A percentile compares a stretch with the other conserved stretches of the same genome.
phyloP scores from a whole-genome alignment of 2,797 vertebrate genomes.

The Neoniphon sammara region DNA sequence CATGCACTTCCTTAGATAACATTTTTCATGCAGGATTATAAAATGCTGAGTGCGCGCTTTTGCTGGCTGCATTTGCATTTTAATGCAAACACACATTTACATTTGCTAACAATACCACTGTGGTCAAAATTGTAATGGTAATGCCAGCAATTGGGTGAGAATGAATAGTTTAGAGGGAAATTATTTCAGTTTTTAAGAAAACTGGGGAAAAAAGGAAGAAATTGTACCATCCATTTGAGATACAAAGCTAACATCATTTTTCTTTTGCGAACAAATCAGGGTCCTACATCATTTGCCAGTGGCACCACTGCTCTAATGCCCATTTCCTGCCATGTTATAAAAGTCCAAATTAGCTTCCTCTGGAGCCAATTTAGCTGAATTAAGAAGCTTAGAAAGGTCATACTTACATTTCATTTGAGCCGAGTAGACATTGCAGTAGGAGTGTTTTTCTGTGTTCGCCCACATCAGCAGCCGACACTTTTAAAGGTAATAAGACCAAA shows the following conservation, averaged over 20 bases:
- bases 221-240: slow-evolving; percentile 23
- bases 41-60: slow-evolving; percentile 71
- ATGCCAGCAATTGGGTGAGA: slow-evolving; percentile 55
- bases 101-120: slow-evolving; percentile 72
- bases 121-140: slow-evolving; percentile 69
- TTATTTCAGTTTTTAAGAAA: slow-evolving; percentile 34
- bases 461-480: slow-evolving; percentile 56
- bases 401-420: slow-evolving; percentile 74
- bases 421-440: slow-evolving; percentile 55
- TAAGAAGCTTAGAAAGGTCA: slow-evolving; percentile 75
- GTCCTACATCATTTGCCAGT: slow-evolving; percentile 66
- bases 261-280: slow-evolving; percentile 64
- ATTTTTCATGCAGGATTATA: slow-evolving; percentile 75
- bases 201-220: slow-evolving; percentile 14
- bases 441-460: slow-evolving; percentile 59
- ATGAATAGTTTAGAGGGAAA: slow-evolving; percentile 50
- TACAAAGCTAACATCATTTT: slow-evolving; percentile 53
- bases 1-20: slow-evolving; percentile 39
- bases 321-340: slow-evolving; percentile 62
- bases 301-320: slow-evolving; percentile 62
- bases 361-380: slow-evolving; percentile 76
- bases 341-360: slow-evolving; percentile 73
- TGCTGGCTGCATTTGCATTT: slow-evolving; percentile 70
- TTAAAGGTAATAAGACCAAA: slow-evolving; percentile 60
- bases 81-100: slow-evolving; percentile 73